A percentile compares a stretch with the other conserved stretches of the same genome.
These are phyloP conservation scores for Drosophila paramelanica DNA, from an alignment of 2,888 invertebrate species.

Conservation along the genomic window DNA sequence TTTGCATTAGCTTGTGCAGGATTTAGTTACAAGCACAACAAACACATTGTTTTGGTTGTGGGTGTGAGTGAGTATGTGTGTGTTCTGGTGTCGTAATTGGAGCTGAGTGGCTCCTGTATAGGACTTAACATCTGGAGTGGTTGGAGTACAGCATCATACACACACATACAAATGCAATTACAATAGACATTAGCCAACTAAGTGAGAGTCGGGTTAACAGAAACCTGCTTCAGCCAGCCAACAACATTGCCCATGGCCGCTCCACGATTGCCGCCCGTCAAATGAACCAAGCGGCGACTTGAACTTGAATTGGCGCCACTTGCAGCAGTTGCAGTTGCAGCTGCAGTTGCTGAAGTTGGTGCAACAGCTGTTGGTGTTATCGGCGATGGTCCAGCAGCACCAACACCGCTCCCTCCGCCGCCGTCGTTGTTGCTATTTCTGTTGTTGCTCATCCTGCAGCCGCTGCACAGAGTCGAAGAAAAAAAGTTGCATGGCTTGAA, in stretches of 20 bases:
- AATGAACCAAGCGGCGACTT: slow-evolving; percentile 86
- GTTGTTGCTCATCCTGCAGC: slow-evolving; percentile 71
- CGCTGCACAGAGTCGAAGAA: slow-evolving; percentile 61
- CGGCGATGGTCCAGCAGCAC: neutral
- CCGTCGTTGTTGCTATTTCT: slow-evolving; percentile 49
- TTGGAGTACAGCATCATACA: slow-evolving; percentile 17
- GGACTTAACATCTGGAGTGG: neutral
- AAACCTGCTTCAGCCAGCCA: slow-evolving; percentile 93
- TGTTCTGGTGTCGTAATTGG: slow-evolving; percentile 30
- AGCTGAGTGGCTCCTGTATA: slow-evolving; percentile 23
- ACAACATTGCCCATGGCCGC: slow-evolving; percentile 91
- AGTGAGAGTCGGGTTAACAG: slow-evolving; percentile 39
- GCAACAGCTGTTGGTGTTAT: slow-evolving; percentile 9
- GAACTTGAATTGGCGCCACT: slow-evolving; percentile 86
- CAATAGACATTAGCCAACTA: slow-evolving; percentile 9
- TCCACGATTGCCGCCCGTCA: slow-evolving; percentile 84
- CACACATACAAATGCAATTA: slow-evolving; percentile 2
- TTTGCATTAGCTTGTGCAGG: slow-evolving; percentile 24
- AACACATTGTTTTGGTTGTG: neutral
- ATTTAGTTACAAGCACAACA: slow-evolving; percentile 23
- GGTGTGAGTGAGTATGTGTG: slow-evolving; percentile 5
- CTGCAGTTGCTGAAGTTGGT: slow-evolving; percentile 13
- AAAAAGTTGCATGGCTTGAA: slow-evolving; percentile 20
- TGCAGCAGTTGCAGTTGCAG: slow-evolving; percentile 83
- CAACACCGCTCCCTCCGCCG: slow-evolving; percentile 23